These are phyloP conservation scores for Rhinoderma darwinii DNA, from an alignment of 2,113 vertebrate genomes.

Conservation along the genomic window DNA sequence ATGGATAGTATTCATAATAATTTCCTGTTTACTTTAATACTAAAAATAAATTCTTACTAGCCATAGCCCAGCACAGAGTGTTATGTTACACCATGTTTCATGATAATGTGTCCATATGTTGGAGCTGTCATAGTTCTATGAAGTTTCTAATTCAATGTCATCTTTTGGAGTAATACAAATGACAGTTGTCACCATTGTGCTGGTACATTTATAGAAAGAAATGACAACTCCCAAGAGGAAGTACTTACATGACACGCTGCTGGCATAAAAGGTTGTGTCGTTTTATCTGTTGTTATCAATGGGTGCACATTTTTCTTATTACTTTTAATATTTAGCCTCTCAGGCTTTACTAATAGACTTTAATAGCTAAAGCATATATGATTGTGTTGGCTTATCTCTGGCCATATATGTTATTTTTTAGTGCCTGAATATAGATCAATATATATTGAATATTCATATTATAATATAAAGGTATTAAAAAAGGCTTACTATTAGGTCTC, in stretches of 20 bases:
- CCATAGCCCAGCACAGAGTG: not conserved
- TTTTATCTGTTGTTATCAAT: not conserved
- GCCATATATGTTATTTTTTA: not conserved
- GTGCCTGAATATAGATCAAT: not conserved
- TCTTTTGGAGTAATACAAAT: not conserved
- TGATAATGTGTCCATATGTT: not conserved
- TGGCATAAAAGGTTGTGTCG: not conserved
- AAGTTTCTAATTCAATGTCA: not conserved
- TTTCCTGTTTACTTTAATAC: no score
- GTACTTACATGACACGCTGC: no score
- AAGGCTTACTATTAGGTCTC: no score
- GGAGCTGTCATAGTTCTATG: not conserved
- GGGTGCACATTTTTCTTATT: no score
- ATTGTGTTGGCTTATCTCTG: not conserved
- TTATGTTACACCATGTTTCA: not conserved
- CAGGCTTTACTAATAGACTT: not conserved
- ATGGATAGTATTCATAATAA: no score
- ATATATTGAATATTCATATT: not conserved
- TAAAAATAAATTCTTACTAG: not conserved
- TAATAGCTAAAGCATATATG: not conserved
- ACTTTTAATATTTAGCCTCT: no score
- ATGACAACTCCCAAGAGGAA: no score
- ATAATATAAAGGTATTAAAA: not conserved
- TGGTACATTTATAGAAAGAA: no score
- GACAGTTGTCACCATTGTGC: not conserved